Evolutionary conservation across 2,888 invertebrate species (phyloP).

Genomic region (Athripsodes cinereus): DNA sequence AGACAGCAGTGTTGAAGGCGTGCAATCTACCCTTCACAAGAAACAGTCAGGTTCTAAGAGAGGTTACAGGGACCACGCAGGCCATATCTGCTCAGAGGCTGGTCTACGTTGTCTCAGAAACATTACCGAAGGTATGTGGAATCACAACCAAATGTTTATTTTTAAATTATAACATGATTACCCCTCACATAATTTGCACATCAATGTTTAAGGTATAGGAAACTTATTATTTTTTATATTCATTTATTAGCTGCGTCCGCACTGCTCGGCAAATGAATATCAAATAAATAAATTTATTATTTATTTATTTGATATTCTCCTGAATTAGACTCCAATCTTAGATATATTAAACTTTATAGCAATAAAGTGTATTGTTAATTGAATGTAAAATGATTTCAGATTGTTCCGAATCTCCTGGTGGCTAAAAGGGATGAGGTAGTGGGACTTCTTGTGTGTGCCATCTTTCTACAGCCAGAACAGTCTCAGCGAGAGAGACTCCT

Average conservation of each 20-base stretch:
- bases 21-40: conserved; percentile 22
- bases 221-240: too few species aligned
- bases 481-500: conserved; percentile 57
- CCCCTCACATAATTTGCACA: too few species aligned
- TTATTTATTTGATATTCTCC: too few species aligned
- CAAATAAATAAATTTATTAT: too few species aligned
- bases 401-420: conserved; percentile 62
- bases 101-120: conserved; percentile 43
- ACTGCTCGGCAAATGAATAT: too few species aligned
- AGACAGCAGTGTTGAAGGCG: conserved; percentile 23
- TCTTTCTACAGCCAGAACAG: conserved; percentile 53
- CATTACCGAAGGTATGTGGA: conserved; percentile 40
- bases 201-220: too few species aligned
- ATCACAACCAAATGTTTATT: neutral
- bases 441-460: conserved; percentile 56
- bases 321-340: too few species aligned
- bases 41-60: conserved; percentile 21
- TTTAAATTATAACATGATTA: neutral
- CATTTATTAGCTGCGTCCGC: too few species aligned
- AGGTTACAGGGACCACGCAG: conserved; percentile 28
- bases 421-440: conserved; percentile 65
- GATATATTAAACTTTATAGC: too few species aligned
- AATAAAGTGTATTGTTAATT: neutral
- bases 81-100: conserved; percentile 41
- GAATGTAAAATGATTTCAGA: conserved; percentile 36